Evolutionary conservation across 2,797 vertebrate species (phyloP).

Genomic region (Danio jaintianensis): DNA sequence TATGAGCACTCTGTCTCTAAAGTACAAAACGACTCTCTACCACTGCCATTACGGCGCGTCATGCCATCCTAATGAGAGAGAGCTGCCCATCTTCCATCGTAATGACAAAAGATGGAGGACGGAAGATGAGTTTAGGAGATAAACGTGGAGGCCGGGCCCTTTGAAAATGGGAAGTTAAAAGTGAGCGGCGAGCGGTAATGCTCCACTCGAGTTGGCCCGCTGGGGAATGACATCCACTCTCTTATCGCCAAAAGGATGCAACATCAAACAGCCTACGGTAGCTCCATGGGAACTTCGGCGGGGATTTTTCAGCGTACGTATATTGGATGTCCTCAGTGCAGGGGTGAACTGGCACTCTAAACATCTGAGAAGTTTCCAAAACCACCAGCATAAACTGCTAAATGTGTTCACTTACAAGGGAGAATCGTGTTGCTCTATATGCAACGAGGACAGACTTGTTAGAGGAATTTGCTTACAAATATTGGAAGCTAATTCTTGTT

Average conservation of each 20-base stretch:
- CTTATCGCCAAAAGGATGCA: slow-evolving; percentile 81
- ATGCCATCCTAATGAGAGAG: slow-evolving; percentile 77
- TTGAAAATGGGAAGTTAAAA: slow-evolving; percentile 64
- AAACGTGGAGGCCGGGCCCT: slow-evolving; percentile 55
- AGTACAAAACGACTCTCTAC: slow-evolving; percentile 25
- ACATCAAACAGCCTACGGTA: slow-evolving; percentile 74
- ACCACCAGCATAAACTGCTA: slow-evolving; percentile 21
- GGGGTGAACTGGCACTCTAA: slow-evolving; percentile 6
- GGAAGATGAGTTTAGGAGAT: slow-evolving; percentile 55
- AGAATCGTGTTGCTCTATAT: slow-evolving; percentile 1
- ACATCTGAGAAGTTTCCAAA: slow-evolving; percentile 41
- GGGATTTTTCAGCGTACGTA: slow-evolving; percentile 35
- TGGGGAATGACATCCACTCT: slow-evolving; percentile 68
- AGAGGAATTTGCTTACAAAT: background rate
- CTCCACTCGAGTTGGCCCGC: slow-evolving; percentile 54
- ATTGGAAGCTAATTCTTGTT: background rate
- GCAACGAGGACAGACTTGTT: background rate
- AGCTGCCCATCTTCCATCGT: slow-evolving; percentile 75
- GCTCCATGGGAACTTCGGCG: slow-evolving; percentile 74
- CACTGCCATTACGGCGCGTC: slow-evolving; percentile 13
- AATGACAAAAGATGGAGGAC: slow-evolving; percentile 61
- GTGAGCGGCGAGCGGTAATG: slow-evolving; percentile 43
- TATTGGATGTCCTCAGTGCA: background rate
- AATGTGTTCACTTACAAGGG: slow-evolving; percentile 1
- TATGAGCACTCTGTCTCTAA: slow-evolving; percentile 77